Evolutionary conservation across 2,888 invertebrate species (phyloP).

Genomic region (Brachyptera putata): DNA sequence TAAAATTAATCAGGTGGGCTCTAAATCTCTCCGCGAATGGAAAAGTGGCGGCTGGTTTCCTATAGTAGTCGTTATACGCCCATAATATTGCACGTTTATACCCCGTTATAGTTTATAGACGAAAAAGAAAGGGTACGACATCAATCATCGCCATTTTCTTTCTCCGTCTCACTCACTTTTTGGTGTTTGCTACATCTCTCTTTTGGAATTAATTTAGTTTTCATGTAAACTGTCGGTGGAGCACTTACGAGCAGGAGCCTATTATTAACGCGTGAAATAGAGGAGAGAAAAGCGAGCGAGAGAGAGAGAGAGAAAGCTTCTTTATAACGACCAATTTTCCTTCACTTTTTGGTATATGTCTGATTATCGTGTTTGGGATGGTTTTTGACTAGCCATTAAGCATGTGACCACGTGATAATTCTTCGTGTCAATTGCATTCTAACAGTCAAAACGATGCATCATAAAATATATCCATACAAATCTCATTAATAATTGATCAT

Average conservation of each 20-base stretch:
- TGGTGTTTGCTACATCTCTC: constrained; percentile 9
- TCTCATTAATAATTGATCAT: background rate
- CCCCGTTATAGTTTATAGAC: too few relatives aligned
- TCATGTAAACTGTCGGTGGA: constrained; percentile 19
- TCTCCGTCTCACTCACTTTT: background rate
- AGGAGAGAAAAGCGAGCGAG: background rate
- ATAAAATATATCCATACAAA: background rate
- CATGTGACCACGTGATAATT: too few relatives aligned
- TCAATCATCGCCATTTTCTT: constrained; percentile 1
- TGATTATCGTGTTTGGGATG: too few relatives aligned
- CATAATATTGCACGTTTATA: too few relatives aligned
- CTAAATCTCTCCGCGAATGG: too few relatives aligned
- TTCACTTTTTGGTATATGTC: too few relatives aligned
- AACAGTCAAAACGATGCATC: background rate
- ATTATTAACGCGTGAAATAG: constrained; percentile 24
- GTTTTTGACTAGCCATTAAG: too few relatives aligned
- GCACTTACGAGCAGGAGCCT: constrained; percentile 20
- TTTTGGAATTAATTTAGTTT: constrained; percentile 20
- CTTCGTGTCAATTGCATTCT: too few relatives aligned
- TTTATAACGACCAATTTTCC: background rate
- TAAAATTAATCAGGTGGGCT: too few relatives aligned
- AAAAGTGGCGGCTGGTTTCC: too few relatives aligned
- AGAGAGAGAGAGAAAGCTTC: background rate
- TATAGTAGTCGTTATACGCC: too few relatives aligned
- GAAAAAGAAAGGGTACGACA: too few relatives aligned